phyloP scores from a whole-genome alignment of 2,113 vertebrate genomes.

The Zosterops pallidus region DNA sequence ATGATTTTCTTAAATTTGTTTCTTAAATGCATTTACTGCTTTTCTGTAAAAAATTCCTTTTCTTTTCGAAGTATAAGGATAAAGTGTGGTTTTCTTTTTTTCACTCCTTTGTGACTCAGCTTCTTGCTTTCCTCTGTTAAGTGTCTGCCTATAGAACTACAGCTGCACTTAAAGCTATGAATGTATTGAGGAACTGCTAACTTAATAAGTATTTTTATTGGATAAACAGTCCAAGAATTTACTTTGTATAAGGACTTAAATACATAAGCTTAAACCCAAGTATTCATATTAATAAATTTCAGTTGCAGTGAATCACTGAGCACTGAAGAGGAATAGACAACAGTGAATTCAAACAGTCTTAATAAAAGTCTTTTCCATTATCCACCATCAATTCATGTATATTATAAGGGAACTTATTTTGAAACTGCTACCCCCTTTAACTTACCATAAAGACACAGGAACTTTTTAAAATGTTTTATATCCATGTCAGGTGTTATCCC shows the following conservation, averaged over 20 bases:
- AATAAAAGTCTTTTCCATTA: not conserved
- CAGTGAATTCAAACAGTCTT: not conserved
- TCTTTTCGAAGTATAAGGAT: not conserved
- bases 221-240: conserved; percentile 4
- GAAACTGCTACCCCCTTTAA: not conserved
- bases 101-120: not conserved
- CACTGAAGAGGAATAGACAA: not conserved
- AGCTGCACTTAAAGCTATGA: not conserved
- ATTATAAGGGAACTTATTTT: not conserved
- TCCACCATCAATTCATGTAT: not conserved
- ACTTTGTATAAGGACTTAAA: not conserved
- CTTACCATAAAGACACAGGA: not conserved
- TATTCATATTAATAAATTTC: not conserved
- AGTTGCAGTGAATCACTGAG: not conserved
- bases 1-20: not conserved
- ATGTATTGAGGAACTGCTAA: not conserved
- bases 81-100: not conserved
- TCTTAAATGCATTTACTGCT: not conserved
- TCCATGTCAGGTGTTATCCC: not conserved
- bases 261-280: not conserved
- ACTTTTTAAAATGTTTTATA: not conserved
- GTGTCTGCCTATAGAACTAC: not conserved
- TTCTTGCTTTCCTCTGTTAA: not conserved
- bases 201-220: not conserved
- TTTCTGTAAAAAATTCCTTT: not conserved